Evolutionary conservation across 1,140 invertebrate genomes (phyloP).

Genomic region (Conus ventricosus): DNA sequence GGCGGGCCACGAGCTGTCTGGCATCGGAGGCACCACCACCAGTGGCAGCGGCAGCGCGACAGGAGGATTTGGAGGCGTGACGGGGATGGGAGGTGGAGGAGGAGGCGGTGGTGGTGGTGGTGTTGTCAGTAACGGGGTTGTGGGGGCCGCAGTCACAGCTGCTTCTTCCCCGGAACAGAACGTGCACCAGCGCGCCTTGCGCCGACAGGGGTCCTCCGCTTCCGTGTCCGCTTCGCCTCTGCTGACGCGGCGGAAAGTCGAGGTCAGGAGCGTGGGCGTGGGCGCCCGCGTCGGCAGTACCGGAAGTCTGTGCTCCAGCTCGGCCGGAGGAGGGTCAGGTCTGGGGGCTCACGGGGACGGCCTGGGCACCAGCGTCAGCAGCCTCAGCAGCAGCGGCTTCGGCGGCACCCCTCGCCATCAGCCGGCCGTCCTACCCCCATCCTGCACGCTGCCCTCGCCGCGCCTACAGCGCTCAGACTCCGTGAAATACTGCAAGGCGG

Average conservation of each 20-base stretch:
- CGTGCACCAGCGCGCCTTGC: slow-evolving; percentile 13
- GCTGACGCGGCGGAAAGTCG: slow-evolving; percentile 21
- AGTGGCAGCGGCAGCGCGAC: background rate
- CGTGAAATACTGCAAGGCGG: slow-evolving; percentile 65
- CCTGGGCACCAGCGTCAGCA: slow-evolving; percentile 51
- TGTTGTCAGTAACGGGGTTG: background rate
- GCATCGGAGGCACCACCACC: background rate
- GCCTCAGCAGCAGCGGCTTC: slow-evolving; percentile 73
- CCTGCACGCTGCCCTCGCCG: slow-evolving; percentile 52
- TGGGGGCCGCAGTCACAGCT: background rate
- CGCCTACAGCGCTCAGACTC: slow-evolving; percentile 66
- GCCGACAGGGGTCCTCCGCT: slow-evolving; percentile 26
- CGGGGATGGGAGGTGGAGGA: slow-evolving; percentile 56
- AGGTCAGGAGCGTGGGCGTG: background rate
- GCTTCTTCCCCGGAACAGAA: slow-evolving; percentile 23
- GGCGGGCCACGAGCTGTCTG: background rate
- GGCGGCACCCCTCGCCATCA: slow-evolving; percentile 87
- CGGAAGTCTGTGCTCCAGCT: background rate
- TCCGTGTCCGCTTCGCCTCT: slow-evolving; percentile 22
- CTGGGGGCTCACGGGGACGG: background rate
- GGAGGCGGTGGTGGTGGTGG: slow-evolving; percentile 60
- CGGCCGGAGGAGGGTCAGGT: background rate
- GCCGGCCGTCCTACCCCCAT: slow-evolving; percentile 27
- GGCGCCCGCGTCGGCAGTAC: background rate
- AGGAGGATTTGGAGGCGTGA: background rate